Evolutionary conservation across 2,888 invertebrate genomes (phyloP).

Genomic region (Thereva unica): DNA sequence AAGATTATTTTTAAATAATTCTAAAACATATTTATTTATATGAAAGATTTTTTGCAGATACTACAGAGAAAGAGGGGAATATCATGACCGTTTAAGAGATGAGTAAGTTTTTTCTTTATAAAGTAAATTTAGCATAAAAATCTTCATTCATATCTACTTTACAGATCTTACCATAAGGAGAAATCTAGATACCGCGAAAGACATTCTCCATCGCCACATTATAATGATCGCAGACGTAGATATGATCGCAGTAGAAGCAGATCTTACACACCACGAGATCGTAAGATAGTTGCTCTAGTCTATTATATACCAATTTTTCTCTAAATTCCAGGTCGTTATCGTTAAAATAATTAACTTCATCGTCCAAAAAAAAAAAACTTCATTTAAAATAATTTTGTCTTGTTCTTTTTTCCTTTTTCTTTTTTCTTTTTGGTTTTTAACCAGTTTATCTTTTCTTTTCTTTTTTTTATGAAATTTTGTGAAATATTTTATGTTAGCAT

Average conservation of each 20-base stretch:
- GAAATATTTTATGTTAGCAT: no score
- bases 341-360: slow-evolving; percentile 37
- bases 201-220: slow-evolving; percentile 46
- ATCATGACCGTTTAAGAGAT: slow-evolving; percentile 46
- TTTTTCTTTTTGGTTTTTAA: no score
- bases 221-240: slow-evolving; percentile 43
- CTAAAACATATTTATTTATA: slow-evolving; percentile 17
- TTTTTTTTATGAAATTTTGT: no score
- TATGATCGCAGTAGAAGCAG: slow-evolving; percentile 48
- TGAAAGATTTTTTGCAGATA: slow-evolving; percentile 39
- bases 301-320: slow-evolving; percentile 11
- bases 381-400: no score
- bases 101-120: slow-evolving; percentile 35
- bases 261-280: slow-evolving; percentile 47
- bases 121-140: neutral
- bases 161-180: slow-evolving; percentile 29
- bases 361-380: no score
- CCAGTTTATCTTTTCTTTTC: no score
- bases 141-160: neutral
- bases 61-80: slow-evolving; percentile 44
- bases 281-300: slow-evolving; percentile 1
- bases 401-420: no score
- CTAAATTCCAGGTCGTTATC: slow-evolving; percentile 47
- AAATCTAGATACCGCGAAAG: slow-evolving; percentile 36
- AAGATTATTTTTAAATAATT: slow-evolving; percentile 23